Conservation (phyloP, 2,113 vertebrate genomes). For the Tautogolabrus adspersus region DNA sequence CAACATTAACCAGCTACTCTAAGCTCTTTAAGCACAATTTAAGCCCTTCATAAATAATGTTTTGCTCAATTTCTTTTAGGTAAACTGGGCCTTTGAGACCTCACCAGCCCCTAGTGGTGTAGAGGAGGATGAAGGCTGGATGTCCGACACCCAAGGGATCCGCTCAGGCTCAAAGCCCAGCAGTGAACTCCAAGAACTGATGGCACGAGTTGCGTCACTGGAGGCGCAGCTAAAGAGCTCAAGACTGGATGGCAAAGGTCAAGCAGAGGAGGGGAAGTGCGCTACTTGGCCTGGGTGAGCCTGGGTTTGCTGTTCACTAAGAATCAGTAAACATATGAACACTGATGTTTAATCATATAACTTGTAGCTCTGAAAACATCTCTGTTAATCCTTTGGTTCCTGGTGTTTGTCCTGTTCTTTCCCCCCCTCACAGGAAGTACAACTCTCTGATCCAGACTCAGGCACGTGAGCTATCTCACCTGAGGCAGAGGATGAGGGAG, state of each 20-base stretch:
- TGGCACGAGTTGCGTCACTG: slow-evolving; percentile 88
- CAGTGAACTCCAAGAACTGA: slow-evolving; percentile 87
- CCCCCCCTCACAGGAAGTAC: slow-evolving; percentile 87
- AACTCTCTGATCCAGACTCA: slow-evolving; percentile 95
- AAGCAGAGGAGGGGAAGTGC: slow-evolving; percentile 85
- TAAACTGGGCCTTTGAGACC: slow-evolving; percentile 77
- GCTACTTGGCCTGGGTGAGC: slow-evolving; percentile 90
- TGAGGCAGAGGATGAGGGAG: slow-evolving; percentile 92
- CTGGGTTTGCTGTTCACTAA: no score
- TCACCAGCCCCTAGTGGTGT: slow-evolving; percentile 84
- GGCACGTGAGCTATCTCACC: slow-evolving; percentile 94
- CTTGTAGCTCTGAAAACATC: background rate
- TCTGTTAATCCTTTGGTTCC: background rate
- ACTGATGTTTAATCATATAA: no score
- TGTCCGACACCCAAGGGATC: slow-evolving; percentile 86
- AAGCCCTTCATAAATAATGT: background rate
- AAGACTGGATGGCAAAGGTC: slow-evolving; percentile 72
- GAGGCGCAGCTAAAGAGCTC: slow-evolving; percentile 87
- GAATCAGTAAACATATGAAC: no score
- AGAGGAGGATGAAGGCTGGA: slow-evolving; percentile 93
- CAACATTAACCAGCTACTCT: background rate
- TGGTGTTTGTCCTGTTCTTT: background rate
- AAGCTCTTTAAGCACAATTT: background rate
- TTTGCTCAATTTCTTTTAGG: slow-evolving; percentile 46
- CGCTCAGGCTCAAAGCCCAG: slow-evolving; percentile 73